These are phyloP conservation scores for Stenodera caucasica DNA, from an alignment of 2,888 invertebrate species.

Conservation along the genomic window DNA sequence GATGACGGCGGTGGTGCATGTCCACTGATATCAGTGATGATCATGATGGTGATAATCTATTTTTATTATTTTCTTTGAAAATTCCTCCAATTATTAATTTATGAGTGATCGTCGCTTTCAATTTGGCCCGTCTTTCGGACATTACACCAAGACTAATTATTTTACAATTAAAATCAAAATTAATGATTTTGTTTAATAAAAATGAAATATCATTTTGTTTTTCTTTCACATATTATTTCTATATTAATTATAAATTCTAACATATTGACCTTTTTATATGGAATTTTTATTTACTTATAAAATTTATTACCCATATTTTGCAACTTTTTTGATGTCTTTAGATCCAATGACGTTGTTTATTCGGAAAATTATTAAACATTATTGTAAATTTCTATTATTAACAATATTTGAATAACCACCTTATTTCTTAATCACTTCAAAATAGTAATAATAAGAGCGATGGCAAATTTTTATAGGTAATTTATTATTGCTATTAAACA, in stretches of 20 bases:
- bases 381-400: neutral
- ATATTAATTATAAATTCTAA: constrained; percentile 28
- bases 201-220: constrained; percentile 10
- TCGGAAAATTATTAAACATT: too few relatives aligned
- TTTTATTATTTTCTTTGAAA: too few relatives aligned
- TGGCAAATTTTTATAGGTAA: too few relatives aligned
- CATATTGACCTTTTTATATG: constrained; percentile 30
- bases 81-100: neutral
- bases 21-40: neutral
- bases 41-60: neutral
- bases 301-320: neutral
- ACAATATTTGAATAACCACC: neutral
- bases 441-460: neutral
- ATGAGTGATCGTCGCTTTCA: neutral
- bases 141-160: neutral
- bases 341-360: neutral
- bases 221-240: constrained; percentile 26
- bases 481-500: too few relatives aligned
- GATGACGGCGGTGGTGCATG: neutral
- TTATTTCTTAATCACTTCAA: neutral
- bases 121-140: neutral
- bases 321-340: neutral
- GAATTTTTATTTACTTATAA: constrained; percentile 13
- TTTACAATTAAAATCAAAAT: neutral
- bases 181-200: neutral